Base-by-base conservation (phyloP, 2,888 invertebrate species). In the Opisthograptis luteolata region DNA sequence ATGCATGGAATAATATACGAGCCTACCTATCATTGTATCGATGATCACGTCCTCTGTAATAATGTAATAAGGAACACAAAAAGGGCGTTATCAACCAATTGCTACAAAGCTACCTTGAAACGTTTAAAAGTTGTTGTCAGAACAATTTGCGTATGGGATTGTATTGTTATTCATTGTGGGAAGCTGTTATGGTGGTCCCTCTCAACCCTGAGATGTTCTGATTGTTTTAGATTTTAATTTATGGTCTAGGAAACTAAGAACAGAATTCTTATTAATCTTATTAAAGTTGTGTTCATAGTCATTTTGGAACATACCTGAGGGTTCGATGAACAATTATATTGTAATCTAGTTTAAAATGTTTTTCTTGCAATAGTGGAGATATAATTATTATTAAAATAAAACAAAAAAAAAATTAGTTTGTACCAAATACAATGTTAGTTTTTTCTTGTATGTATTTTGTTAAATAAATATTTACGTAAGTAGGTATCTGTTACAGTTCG, bases 1-100 rank as follows among this genome's bases (percentile, higher is more conserved):
- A 40, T 30, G 28, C 28, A 30, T 19, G 22, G 14, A 9, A 41
- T 41, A 32, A 41, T 15, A 41, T 41, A 41, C 59, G 60, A n/a
- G n/a, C n/a, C n/a, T n/a, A n/a, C n/a, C n/a, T 61, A 55, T 53
- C 41, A 46, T 46, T 34, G 41, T 36, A 34, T 35, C 37, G 20
- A 41, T 35, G 34, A 57, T n/a, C 47, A 32, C 24, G 19, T 31
- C 48, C 39, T 32, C 62, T 58, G 47, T 59, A 68, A 13, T 30
- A 17, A 39, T n/a, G 10, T 8, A n/a, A n/a, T n/a, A 24, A 22
- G 67, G 49, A 66, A 77, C 69, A 66, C 13, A 51, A 50, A 71
- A 68, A 54, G 58, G 70, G 70, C 68, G 69, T 61, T 34, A 24
- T 32, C 22, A 35, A 27, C 43, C 46, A 68, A 5, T 2, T 17